Base-by-base conservation (phyloP, 2,113 vertebrate genomes). In the Rattus norvegicus region DNA sequence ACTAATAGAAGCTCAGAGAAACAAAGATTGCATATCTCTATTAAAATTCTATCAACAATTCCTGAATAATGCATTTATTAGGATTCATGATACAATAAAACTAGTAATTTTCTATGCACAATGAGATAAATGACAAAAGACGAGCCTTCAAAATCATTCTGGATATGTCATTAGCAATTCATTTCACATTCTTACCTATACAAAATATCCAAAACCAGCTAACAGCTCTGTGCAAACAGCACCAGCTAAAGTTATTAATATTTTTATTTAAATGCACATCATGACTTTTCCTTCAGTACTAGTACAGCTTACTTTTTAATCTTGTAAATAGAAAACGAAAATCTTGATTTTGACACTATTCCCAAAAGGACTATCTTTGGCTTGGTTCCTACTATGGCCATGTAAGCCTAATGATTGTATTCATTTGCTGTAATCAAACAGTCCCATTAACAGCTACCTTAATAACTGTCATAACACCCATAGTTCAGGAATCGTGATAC, bases 191-290 rank as follows among this genome's bases (percentile, higher is more conserved):
- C 20, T 96, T 17, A 97, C 79, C 95, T 97, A 96, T 11, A 98
- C 49, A 96, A 98, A 97, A 90, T 98, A 96, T 93, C 63, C 96
- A 94, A 95, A 95, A 97, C 96, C 22, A 94, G 93, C 97, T 97
- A 97, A 83, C 30, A 97, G 86, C 36, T 87, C 97, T 97, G 79
- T 91, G 97, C 98, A 98, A 97, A 90, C 80, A 97, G 43, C 61
- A 24, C 6, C 70, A 93, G 61, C 59, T 98, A 59, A 85, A 96
- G 93, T 95, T 98, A 98, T 98, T 98, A 98, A 98, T 98, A 97
- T 96, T 93, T 98, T 97, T 96, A 98, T 98, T 98, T 98, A 98
- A 98, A 98, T 98, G 94, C 90, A 98, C 92, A 97, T 97, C 93
- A 97, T 97, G 59, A 97, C 88, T 98, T 98, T 94, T 92, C 97